Conservation (phyloP, 2,888 invertebrate species). For the Cerastis leucographa region DNA sequence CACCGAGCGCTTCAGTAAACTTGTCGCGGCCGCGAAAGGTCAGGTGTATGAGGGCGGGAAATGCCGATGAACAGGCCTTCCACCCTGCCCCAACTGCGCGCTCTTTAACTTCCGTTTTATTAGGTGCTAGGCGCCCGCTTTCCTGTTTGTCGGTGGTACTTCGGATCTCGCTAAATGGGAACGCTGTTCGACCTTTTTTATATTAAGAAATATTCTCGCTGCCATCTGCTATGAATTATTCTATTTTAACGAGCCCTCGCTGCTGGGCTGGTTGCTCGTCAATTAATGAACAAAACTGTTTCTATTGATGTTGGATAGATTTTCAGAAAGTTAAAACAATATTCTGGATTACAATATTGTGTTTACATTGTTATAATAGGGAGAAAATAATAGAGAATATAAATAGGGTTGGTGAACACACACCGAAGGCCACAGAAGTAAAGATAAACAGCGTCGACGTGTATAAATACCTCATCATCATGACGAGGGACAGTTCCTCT, state of each 20-base stretch:
- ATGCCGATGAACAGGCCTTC: constrained; percentile 84
- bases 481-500: constrained; percentile 97
- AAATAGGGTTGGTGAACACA: not conserved
- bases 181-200: constrained; percentile 69
- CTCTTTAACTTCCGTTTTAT: constrained; percentile 86
- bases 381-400: not conserved
- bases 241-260: constrained; percentile 78
- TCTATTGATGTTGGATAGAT: not conserved
- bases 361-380: not conserved
- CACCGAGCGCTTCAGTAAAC: constrained; percentile 87
- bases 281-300: constrained; percentile 75
- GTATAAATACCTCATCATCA: constrained; percentile 96
- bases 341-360: not conserved
- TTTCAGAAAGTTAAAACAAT: not conserved
- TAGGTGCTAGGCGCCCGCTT: constrained; percentile 80
- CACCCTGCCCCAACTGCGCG: constrained; percentile 76
- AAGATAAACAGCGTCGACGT: constrained; percentile 55
- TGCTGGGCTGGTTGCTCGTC: no score
- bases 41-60: constrained; percentile 90
- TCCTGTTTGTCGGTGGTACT: constrained; percentile 76
- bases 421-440: constrained; percentile 21
- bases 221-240: constrained; percentile 74
- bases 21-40: constrained; percentile 88
- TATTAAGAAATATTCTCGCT: constrained; percentile 67
- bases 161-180: constrained; percentile 70